These are phyloP conservation scores for Pogoniulus pusillus DNA, from an alignment of 2,797 vertebrate species.

Conservation along the genomic window DNA sequence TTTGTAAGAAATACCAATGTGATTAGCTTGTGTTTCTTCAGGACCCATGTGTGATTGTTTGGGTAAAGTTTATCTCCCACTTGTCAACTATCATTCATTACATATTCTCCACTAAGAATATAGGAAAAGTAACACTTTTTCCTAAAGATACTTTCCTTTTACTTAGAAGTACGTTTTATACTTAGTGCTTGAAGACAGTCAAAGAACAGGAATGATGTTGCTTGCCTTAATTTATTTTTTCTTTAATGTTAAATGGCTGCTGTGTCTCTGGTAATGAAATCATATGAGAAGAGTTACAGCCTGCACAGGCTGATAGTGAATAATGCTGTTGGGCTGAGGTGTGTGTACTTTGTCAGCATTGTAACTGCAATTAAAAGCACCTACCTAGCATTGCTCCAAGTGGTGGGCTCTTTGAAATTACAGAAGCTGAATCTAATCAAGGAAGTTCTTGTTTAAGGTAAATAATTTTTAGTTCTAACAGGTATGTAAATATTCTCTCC, in stretches of 20 bases:
- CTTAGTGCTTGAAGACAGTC: not conserved
- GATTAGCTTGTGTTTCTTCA: conserved; percentile 52
- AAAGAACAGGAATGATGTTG: not conserved
- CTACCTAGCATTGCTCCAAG: not conserved
- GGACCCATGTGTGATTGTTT: not conserved
- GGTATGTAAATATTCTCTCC: not conserved
- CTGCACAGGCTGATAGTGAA: not conserved
- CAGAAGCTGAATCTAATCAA: not conserved
- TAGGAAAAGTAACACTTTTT: not conserved
- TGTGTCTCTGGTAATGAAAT: not conserved
- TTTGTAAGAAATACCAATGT: conserved; percentile 43
- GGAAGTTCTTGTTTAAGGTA: not conserved
- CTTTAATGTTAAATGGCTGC: not conserved
- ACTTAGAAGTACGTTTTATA: not conserved
- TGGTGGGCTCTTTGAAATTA: not conserved
- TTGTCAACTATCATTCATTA: conserved; percentile 81
- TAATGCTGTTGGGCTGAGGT: not conserved
- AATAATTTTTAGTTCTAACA: not conserved
- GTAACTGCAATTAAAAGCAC: not conserved
- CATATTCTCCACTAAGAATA: conserved; percentile 71
- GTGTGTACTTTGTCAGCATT: not conserved
- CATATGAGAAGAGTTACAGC: not conserved
- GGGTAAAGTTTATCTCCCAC: conserved; percentile 63
- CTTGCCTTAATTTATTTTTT: not conserved
- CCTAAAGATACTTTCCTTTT: not conserved